phyloP scores from a whole-genome alignment of 2,888 invertebrate genomes.

The Synergus laeviventris region DNA sequence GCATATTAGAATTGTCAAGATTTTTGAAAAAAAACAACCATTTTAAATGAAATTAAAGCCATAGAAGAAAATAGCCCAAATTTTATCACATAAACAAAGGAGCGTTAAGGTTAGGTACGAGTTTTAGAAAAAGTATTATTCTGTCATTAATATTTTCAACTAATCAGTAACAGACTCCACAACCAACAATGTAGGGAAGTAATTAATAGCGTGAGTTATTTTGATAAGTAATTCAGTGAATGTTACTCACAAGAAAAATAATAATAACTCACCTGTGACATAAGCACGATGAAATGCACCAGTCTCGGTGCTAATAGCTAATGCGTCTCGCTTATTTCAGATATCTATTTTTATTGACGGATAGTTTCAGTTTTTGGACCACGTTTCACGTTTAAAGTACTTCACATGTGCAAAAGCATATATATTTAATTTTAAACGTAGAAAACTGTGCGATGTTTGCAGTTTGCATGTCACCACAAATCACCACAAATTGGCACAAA shows the following conservation, averaged over 20 bases:
- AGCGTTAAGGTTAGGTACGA: slow-evolving; percentile 12
- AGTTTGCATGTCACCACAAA: too few species aligned
- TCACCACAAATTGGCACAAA: too few species aligned
- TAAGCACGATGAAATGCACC: slow-evolving; percentile 21
- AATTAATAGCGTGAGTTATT: background rate
- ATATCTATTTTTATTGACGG: slow-evolving; percentile 29
- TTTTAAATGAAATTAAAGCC: background rate
- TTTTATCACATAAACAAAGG: slow-evolving; percentile 6
- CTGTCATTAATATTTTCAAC: background rate
- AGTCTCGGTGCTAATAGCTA: slow-evolving; percentile 11
- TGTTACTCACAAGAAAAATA: background rate
- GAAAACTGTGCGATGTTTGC: background rate
- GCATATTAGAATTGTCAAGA: background rate
- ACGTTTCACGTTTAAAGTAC: slow-evolving; percentile 13
- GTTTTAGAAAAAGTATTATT: background rate
- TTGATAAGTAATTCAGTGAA: background rate
- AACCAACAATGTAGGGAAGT: background rate
- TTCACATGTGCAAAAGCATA: slow-evolving; percentile 7
- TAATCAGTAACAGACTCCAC: background rate
- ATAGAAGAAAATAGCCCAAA: background rate
- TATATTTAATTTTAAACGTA: slow-evolving; percentile 21
- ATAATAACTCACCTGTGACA: slow-evolving; percentile 30
- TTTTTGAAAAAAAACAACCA: background rate
- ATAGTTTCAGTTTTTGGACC: slow-evolving; percentile 35
- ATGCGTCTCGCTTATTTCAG: slow-evolving; percentile 29